A percentile compares a stretch with the other conserved stretches of the same genome.
Evolutionary conservation across 2,113 vertebrate genomes (phyloP).

Genomic region (Semnornis frantzii): DNA sequence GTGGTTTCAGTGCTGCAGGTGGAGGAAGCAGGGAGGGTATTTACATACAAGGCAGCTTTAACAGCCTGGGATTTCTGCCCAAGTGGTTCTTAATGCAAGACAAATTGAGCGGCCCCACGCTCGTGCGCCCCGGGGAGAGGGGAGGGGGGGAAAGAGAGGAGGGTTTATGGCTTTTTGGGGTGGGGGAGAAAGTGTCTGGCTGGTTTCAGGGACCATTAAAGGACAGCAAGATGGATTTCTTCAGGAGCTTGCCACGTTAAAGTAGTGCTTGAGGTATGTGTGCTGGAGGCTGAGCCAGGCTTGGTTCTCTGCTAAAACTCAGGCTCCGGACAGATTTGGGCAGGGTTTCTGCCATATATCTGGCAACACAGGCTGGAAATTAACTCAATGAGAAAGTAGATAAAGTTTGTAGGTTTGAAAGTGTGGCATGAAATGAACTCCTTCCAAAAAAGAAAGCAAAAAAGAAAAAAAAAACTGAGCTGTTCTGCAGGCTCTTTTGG

Average conservation of each 20-base stretch:
- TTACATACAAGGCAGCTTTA: slow-evolving; percentile 13
- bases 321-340: neutral
- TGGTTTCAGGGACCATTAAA: neutral
- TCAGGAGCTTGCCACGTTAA: neutral
- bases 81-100: slow-evolving; percentile 50
- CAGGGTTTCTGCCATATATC: neutral
- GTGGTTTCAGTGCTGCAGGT: slow-evolving; percentile 32
- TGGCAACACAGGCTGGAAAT: slow-evolving; percentile 2
- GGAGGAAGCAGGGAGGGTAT: neutral
- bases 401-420: neutral
- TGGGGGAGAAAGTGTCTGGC: neutral
- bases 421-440: neutral
- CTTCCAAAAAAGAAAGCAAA: neutral
- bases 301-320: neutral
- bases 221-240: slow-evolving; percentile 36
- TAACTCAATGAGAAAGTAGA: neutral
- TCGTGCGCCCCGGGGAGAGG: neutral
- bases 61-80: slow-evolving; percentile 44
- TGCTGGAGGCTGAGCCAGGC: neutral
- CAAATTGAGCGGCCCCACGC: neutral
- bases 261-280: slow-evolving; percentile 14
- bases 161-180: neutral
- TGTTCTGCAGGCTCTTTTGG: neutral
- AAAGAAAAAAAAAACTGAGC: neutral
- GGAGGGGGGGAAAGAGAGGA: neutral